Percentiles rank a stretch among this genome's conserved stretches.
Evolutionary conservation across 2,797 vertebrate genomes (phyloP).

Genomic region (Echiichthys vipera): DNA sequence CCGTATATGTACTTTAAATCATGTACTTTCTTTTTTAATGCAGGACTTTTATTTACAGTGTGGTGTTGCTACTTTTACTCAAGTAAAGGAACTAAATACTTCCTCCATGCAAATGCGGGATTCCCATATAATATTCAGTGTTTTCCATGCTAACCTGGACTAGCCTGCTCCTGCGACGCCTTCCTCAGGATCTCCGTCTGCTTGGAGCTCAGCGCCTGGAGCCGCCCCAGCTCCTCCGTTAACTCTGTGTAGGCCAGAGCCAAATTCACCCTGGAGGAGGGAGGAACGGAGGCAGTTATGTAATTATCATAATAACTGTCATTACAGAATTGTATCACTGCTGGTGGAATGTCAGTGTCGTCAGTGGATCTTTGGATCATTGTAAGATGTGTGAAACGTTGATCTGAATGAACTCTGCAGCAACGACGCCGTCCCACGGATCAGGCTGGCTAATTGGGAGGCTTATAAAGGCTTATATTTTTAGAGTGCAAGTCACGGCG

Average conservation of each 20-base stretch:
- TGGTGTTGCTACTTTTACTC: neutral
- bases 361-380: too few relatives aligned
- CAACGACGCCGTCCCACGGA: slow-evolving; percentile 11
- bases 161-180: slow-evolving; percentile 91
- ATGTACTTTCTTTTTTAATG: neutral
- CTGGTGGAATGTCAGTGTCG: neutral
- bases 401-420: slow-evolving; percentile 18
- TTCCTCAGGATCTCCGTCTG: slow-evolving; percentile 95
- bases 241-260: slow-evolving; percentile 97
- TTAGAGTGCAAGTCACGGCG: slow-evolving; percentile 51
- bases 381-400: neutral
- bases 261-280: slow-evolving; percentile 90
- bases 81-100: neutral
- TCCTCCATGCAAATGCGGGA: neutral
- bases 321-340: slow-evolving; percentile 18
- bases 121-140: too few relatives aligned
- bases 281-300: slow-evolving; percentile 32
- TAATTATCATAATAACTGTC: slow-evolving; percentile 47
- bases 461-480: slow-evolving; percentile 54
- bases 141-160: slow-evolving; percentile 78
- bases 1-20: too few relatives aligned
- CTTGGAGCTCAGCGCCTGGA: slow-evolving; percentile 90
- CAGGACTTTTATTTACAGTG: neutral
- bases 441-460: slow-evolving; percentile 38
- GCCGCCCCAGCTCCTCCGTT: slow-evolving; percentile 93